Evolutionary conservation across 1,140 invertebrate species (phyloP).

Genomic region (Elysia chlorotica): DNA sequence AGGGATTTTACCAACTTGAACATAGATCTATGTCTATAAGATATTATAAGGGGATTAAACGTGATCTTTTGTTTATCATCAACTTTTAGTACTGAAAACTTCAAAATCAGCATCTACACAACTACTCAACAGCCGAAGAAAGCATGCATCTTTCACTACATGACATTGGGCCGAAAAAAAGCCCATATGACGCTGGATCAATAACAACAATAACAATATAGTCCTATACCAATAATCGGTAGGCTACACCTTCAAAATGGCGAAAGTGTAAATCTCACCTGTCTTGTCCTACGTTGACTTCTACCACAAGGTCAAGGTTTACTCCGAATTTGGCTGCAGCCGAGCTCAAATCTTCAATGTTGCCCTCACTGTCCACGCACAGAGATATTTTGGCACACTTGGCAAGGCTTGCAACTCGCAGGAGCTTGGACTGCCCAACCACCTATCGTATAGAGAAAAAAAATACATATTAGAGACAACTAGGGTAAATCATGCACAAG

Average conservation of each 20-base stretch:
- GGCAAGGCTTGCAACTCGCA: conserved; percentile 21
- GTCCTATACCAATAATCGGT: neutral
- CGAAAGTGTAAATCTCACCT: conserved; percentile 11
- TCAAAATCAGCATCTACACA: too few relatives aligned
- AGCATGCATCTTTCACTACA: too few relatives aligned
- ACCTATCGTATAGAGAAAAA: too few relatives aligned
- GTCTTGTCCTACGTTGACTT: conserved; percentile 30
- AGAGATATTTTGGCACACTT: conserved; percentile 24
- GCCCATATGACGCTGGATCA: neutral
- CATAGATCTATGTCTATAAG: too few relatives aligned
- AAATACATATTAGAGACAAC: too few relatives aligned
- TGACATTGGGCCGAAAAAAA: too few relatives aligned
- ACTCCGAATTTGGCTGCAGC: conserved; percentile 26
- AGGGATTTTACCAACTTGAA: too few relatives aligned
- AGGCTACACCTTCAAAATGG: neutral
- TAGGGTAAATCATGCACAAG: too few relatives aligned
- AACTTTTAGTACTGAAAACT: too few relatives aligned
- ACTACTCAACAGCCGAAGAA: too few relatives aligned
- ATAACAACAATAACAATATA: neutral
- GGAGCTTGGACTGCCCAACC: conserved; percentile 26
- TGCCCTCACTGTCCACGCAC: conserved; percentile 30
- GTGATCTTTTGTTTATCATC: too few relatives aligned
- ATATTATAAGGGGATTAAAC: too few relatives aligned
- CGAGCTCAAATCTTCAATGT: conserved; percentile 26
- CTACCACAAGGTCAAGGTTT: conserved; percentile 28